Percentiles rank a stretch among this genome's conserved stretches.
Evolutionary conservation across 1,140 invertebrate genomes (phyloP).

Genomic region (Saxidomus purpurata): DNA sequence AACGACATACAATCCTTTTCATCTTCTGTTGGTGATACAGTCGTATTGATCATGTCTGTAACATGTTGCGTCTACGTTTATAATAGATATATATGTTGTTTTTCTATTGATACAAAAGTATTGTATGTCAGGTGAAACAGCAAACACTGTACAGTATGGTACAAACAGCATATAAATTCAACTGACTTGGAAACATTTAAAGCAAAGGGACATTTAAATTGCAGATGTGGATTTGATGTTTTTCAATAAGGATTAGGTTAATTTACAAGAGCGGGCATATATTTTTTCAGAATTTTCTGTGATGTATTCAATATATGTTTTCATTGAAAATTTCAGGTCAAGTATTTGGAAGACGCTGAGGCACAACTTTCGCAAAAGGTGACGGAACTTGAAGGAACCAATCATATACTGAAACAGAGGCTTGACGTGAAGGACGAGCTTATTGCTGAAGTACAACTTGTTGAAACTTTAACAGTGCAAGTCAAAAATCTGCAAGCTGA

Average conservation of each 20-base stretch:
- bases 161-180: too few relatives aligned
- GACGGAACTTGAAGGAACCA: constrained; percentile 76
- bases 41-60: background rate
- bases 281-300: too few relatives aligned
- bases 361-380: constrained; percentile 76
- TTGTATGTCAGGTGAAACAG: too few relatives aligned
- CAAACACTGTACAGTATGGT: too few relatives aligned
- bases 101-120: too few relatives aligned
- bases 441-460: constrained; percentile 62
- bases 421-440: constrained; percentile 75
- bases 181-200: too few relatives aligned
- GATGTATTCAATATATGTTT: background rate
- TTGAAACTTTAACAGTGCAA: constrained; percentile 76
- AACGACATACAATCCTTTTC: too few relatives aligned
- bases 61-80: background rate
- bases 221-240: too few relatives aligned
- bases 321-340: constrained; percentile 73
- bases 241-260: too few relatives aligned
- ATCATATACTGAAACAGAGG: constrained; percentile 75
- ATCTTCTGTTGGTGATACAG: too few relatives aligned
- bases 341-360: constrained; percentile 81
- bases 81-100: background rate
- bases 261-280: too few relatives aligned
- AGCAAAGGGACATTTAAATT: too few relatives aligned
- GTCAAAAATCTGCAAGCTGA: constrained; percentile 73